Conservation (phyloP, 2,113 vertebrate genomes). For the Mungos mungo region DNA sequence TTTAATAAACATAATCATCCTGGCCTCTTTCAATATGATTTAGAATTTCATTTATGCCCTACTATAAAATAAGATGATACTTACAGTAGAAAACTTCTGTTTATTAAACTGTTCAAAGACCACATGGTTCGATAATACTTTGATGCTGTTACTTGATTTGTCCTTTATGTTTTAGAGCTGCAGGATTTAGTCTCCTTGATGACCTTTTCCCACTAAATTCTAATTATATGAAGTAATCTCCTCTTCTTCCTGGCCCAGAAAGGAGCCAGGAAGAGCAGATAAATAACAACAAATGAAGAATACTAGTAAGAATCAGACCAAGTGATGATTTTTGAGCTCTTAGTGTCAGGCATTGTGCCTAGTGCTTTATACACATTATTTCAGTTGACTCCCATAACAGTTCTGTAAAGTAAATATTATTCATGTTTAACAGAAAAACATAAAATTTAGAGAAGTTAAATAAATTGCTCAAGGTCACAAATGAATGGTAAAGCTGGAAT, state of each 20-base stretch:
- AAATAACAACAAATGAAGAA: neutral
- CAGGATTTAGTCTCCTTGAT: neutral
- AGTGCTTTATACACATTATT: neutral
- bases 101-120: conserved; percentile 23
- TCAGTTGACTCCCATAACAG: neutral
- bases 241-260: neutral
- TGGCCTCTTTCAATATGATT: neutral
- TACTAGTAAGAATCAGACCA: neutral
- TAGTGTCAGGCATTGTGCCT: accelerated
- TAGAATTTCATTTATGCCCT: neutral
- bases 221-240: neutral
- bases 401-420: neutral
- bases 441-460: neutral
- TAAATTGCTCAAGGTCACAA: neutral
- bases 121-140: neutral
- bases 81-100: neutral
- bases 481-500: neutral
- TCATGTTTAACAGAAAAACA: neutral
- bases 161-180: neutral
- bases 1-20: conserved; percentile 32
- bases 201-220: neutral
- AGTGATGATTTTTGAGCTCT: neutral
- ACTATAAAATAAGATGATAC: neutral
- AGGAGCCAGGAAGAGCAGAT: neutral
- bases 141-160: neutral